Percentiles rank a stretch among this genome's conserved stretches.
phyloP scores from a whole-genome alignment of 2,888 invertebrate species.

The Agriopis leucophaearia region DNA sequence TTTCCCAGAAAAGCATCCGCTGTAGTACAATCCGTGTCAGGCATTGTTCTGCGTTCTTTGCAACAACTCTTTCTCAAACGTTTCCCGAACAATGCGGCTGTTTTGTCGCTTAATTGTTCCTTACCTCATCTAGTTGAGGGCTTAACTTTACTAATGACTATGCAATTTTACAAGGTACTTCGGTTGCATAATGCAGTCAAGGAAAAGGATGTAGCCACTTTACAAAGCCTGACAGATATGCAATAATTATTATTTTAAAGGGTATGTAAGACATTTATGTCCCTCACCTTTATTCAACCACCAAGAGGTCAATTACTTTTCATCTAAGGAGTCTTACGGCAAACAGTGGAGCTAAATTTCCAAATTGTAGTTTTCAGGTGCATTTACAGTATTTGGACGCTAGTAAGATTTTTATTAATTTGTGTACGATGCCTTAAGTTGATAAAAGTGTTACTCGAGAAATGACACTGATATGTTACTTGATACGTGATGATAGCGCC shows the following conservation, averaged over 20 bases:
- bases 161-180: constrained; percentile 25
- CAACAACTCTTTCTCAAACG: constrained; percentile 73
- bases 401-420: too few species aligned
- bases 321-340: too few species aligned
- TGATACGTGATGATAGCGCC: too few species aligned
- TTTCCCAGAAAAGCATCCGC: constrained; percentile 18
- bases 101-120: constrained; percentile 73
- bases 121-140: constrained; percentile 68
- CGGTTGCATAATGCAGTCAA: not conserved
- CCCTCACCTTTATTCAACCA: too few species aligned
- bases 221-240: not conserved
- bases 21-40: constrained; percentile 23
- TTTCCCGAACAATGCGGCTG: constrained; percentile 70
- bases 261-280: too few species aligned
- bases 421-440: too few species aligned
- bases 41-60: constrained; percentile 41
- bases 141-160: constrained; percentile 55
- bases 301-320: too few species aligned
- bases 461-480: too few species aligned
- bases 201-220: not conserved
- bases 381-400: too few species aligned
- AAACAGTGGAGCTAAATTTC: too few species aligned
- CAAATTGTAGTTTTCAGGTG: too few species aligned
- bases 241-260: not conserved
- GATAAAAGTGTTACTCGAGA: too few species aligned